Conservation (phyloP, 2,888 invertebrate species). For the Meteorus colon region DNA sequence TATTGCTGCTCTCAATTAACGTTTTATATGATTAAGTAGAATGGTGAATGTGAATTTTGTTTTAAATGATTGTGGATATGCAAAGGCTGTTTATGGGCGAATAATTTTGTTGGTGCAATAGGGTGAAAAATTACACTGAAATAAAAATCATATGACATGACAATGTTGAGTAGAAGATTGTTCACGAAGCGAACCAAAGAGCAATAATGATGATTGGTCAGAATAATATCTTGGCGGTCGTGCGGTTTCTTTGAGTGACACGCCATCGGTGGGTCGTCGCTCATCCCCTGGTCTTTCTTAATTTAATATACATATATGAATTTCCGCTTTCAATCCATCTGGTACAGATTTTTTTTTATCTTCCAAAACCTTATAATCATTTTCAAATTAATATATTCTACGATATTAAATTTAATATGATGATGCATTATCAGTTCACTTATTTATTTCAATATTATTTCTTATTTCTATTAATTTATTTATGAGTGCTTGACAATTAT, state of each 20-base stretch:
- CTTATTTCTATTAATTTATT: too few relatives aligned
- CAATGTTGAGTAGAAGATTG: slow-evolving; percentile 69
- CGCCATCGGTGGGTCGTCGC: slow-evolving; percentile 57
- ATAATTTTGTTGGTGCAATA: slow-evolving; percentile 4
- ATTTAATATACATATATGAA: slow-evolving; percentile 57
- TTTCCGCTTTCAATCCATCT: slow-evolving; percentile 23
- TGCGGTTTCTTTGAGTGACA: slow-evolving; percentile 71
- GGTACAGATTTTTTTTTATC: background rate
- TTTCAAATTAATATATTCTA: background rate
- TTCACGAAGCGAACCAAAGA: slow-evolving; percentile 52
- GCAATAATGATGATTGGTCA: slow-evolving; percentile 69
- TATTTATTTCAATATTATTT: too few relatives aligned
- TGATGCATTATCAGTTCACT: too few relatives aligned
- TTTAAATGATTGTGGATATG: background rate
- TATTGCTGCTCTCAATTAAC: background rate
- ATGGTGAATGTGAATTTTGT: background rate
- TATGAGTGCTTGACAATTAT: background rate
- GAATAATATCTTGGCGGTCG: slow-evolving; percentile 64
- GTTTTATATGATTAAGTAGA: background rate
- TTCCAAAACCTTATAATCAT: background rate
- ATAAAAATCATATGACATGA: slow-evolving; percentile 50
- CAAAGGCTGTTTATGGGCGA: background rate
- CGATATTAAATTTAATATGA: background rate
- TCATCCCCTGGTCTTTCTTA: slow-evolving; percentile 26
- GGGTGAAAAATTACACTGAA: background rate